These are phyloP conservation scores for Wiebesia pumilae DNA, from an alignment of 1,140 invertebrate species.

Conservation along the genomic window DNA sequence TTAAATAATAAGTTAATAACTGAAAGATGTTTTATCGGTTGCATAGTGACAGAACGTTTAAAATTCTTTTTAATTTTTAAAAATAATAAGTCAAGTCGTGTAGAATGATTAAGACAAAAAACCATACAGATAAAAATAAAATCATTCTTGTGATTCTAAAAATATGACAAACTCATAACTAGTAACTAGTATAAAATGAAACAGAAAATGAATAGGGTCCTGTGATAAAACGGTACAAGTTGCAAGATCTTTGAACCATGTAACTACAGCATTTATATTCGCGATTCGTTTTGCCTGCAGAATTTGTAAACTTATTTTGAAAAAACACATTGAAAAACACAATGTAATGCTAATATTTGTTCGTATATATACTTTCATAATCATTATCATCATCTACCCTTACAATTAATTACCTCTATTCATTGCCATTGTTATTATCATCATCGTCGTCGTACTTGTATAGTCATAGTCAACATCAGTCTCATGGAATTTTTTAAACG, in stretches of 20 bases:
- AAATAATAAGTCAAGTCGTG: background rate
- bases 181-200: conserved; percentile 57
- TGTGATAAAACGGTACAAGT: conserved; percentile 72
- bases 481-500: too few species aligned
- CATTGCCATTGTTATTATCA: conserved; percentile 42
- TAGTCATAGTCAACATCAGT: too few species aligned
- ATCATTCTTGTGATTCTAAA: background rate
- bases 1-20: background rate
- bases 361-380: conserved; percentile 54
- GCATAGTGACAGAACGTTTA: background rate
- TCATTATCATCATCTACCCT: conserved; percentile 55
- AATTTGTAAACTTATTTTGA: conserved; percentile 61
- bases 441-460: conserved; percentile 8
- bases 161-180: conserved; percentile 55
- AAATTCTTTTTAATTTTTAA: background rate
- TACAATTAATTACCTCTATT: conserved; percentile 17
- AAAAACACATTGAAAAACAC: conserved; percentile 62
- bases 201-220: conserved; percentile 65
- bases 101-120: background rate
- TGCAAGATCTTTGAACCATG: conserved; percentile 55
- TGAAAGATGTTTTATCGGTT: background rate
- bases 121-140: background rate
- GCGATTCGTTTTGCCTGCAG: conserved; percentile 46
- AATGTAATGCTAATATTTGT: conserved; percentile 72
- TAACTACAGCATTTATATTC: conserved; percentile 52